Conservation (phyloP, 1,140 invertebrate genomes). For the Drosophila repleta region DNA sequence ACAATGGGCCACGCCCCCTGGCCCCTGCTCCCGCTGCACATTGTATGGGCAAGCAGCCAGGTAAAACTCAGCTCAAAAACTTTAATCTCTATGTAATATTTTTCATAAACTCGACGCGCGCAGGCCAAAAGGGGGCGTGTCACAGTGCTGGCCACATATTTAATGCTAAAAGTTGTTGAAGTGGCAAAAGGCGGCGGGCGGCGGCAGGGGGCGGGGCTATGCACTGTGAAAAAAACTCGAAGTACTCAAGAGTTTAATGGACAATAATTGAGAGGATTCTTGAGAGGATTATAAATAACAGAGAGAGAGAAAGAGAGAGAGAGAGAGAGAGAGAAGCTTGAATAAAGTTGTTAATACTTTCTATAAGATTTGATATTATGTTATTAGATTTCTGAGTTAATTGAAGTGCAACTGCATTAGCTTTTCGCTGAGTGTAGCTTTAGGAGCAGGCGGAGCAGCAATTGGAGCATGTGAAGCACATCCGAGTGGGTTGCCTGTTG, state of each 20-base stretch:
- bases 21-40: slow-evolving; percentile 14
- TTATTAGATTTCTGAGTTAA: no score
- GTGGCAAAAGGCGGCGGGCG: slow-evolving; percentile 14
- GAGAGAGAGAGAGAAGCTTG: no score
- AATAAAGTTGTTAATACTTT: no score
- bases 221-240: not conserved
- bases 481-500: slow-evolving; percentile 64
- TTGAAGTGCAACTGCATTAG: not conserved
- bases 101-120: slow-evolving; percentile 59
- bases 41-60: slow-evolving; percentile 59
- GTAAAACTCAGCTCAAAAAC: slow-evolving; percentile 70
- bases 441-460: slow-evolving; percentile 37
- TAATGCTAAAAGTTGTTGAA: slow-evolving; percentile 69
- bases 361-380: no score
- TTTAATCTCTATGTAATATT: slow-evolving; percentile 78
- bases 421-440: slow-evolving; percentile 3
- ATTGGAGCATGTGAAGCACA: slow-evolving; percentile 77
- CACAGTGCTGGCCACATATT: slow-evolving; percentile 68
- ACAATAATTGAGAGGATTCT: no score
- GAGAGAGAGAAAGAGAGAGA: no score
- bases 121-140: slow-evolving; percentile 36
- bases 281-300: no score
- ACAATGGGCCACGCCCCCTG: slow-evolving; percentile 30
- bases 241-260: no score
- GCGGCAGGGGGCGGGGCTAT: not conserved